A percentile compares a stretch with the other conserved stretches of the same genome.
Evolutionary conservation across 2,797 vertebrate species (phyloP).

Genomic region (Chloroceryle inda): DNA sequence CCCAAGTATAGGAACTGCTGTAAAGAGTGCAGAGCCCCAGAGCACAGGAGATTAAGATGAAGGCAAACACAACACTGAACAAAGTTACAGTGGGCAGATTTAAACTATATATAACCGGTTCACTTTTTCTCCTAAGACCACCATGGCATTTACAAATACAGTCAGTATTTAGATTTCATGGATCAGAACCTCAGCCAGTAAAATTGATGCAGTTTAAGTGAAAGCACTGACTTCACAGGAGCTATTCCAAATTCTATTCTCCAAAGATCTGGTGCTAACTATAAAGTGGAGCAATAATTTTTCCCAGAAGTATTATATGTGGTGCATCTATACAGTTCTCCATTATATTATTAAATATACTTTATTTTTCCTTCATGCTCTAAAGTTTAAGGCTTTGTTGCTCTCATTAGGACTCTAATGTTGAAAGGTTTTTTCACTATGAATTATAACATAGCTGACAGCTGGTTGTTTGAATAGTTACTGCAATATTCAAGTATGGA

Average conservation of each 20-base stretch:
- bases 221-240: background rate
- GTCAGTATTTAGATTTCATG: background rate
- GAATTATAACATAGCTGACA: background rate
- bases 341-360: background rate
- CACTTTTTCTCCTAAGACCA: background rate
- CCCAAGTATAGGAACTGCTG: background rate
- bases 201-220: background rate
- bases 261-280: background rate
- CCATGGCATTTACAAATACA: background rate
- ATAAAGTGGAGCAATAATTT: rapidly evolving
- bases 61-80: background rate
- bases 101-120: background rate
- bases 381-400: background rate
- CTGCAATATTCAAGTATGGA: background rate
- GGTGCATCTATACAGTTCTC: background rate
- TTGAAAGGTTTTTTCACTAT: background rate
- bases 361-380: background rate
- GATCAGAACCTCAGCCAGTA: background rate
- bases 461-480: background rate
- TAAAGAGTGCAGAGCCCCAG: background rate
- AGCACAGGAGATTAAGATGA: background rate
- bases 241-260: background rate
- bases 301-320: background rate
- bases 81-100: background rate
- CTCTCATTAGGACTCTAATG: background rate